Percentiles rank a stretch among this genome's conserved stretches.
Evolutionary conservation across 2,113 vertebrate species (phyloP).

Genomic region (Candoia aspera): DNA sequence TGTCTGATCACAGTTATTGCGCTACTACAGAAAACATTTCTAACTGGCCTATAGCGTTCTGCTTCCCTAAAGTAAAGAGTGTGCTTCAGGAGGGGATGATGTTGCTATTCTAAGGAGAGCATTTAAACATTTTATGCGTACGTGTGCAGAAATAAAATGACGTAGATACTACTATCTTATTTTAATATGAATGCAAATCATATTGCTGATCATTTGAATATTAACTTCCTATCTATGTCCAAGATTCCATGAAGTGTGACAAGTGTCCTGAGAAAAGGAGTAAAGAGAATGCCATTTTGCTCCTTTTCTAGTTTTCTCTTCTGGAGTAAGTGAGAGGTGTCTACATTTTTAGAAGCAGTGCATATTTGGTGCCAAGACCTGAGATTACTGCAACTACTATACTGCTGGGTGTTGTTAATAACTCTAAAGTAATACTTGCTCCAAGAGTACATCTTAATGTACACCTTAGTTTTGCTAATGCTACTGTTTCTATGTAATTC

Average conservation of each 20-base stretch:
- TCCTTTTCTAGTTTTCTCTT: not conserved
- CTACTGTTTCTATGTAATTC: not conserved
- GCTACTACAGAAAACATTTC: not conserved
- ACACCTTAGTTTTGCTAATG: not conserved
- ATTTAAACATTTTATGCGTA: slow-evolving; percentile 56
- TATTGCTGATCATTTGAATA: not conserved
- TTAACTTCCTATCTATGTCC: not conserved
- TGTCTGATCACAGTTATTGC: not conserved
- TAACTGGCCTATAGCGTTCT: slow-evolving; percentile 27
- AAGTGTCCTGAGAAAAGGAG: not conserved
- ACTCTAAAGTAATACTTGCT: not conserved
- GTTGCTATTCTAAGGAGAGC: slow-evolving; percentile 48
- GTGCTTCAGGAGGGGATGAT: slow-evolving; percentile 41
- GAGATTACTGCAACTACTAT: not conserved
- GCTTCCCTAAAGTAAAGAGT: not conserved
- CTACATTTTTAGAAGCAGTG: not conserved
- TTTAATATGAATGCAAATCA: not conserved
- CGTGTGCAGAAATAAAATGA: slow-evolving; percentile 56
- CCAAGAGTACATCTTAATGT: not conserved
- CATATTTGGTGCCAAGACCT: not conserved
- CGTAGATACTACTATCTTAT: not conserved
- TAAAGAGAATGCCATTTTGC: not conserved
- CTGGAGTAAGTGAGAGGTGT: not conserved
- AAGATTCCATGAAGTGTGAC: slow-evolving; percentile 1
- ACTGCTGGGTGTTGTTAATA: not conserved